Base-by-base conservation (phyloP, 2,797 vertebrate species). In the Merluccius polli region DNA sequence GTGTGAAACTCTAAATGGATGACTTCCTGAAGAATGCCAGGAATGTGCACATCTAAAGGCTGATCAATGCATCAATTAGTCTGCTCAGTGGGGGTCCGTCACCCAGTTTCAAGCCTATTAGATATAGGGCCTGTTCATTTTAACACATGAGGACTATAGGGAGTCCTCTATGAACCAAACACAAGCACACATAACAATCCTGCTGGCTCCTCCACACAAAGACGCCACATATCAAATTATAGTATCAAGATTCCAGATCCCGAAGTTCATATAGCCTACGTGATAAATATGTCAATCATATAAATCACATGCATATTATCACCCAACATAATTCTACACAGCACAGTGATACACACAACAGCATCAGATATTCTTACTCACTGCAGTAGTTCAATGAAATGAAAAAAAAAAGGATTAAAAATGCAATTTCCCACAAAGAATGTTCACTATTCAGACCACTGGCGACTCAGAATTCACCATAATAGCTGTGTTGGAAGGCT, bases 21-120 rank as follows among this genome's bases (percentile, higher is more conserved):
- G 90, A 89, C 86, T 90, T 90, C 86, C 73, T 75, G 78, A 89
- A 86, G 87, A 85, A 93, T 93, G 90, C 75, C 52, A 83, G 89
- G 92, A 93, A 95, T 93, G 92, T 89, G 86, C 74, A 87, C 85
- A 84, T 90, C 89, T 77, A 68, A 84, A 81, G 88, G 82, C 79
- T 83, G 87, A 93, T 93, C 90, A 88, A 80, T 86, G 88, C 87
- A 86, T 91, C 86, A 90, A 88, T 93, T 90, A 89, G 89, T 33
- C 73, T 21, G 38, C 77, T 36, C 80, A 6, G 75, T 32, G 82
- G 86, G 86, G 73, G 83, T 77, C 86, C 82, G 77, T 36, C 78
- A 75, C 82, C 79, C 70, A 76, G 77, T 75, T 83, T 78, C 75
- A 73, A 77, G 73, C n/a, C 68, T 38, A 44, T 71, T 29, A 77